These are phyloP conservation scores for Ptychadena robeensis DNA, from an alignment of 2,797 vertebrate genomes.

Conservation along the genomic window DNA sequence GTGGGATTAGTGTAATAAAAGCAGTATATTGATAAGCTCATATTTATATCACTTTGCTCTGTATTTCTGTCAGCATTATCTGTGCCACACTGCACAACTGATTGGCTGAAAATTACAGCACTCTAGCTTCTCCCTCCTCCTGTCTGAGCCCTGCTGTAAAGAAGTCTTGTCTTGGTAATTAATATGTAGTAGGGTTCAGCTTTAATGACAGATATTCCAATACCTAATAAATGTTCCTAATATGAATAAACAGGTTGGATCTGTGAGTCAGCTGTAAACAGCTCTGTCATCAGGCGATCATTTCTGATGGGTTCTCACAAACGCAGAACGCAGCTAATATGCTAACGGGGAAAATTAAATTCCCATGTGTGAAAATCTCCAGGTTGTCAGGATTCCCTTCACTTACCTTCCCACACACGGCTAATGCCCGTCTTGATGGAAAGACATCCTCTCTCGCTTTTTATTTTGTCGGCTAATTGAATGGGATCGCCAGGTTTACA, in stretches of 20 bases:
- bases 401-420: constrained; percentile 25
- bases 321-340: constrained; percentile 20
- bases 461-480: constrained; percentile 57
- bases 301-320: constrained; percentile 12
- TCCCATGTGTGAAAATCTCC: constrained; percentile 42
- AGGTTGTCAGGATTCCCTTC: constrained; percentile 51
- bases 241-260: neutral
- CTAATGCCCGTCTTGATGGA: constrained; percentile 48
- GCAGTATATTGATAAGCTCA: no score
- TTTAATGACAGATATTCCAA: neutral
- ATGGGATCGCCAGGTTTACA: constrained; percentile 58
- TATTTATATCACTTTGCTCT: no score
- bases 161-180: no score
- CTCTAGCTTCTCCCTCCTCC: no score
- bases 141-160: no score
- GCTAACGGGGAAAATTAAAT: constrained; percentile 34
- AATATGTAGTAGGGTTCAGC: neutral
- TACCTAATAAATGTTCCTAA: neutral
- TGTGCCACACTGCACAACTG: no score
- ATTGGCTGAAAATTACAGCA: no score
- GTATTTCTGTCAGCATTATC: no score
- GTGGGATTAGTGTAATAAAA: no score
- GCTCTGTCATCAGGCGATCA: neutral
- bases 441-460: constrained; percentile 47
- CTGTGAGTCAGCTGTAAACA: constrained; percentile 9